phyloP scores from a whole-genome alignment of 2,797 vertebrate species.

The Propithecus perrieri region DNA sequence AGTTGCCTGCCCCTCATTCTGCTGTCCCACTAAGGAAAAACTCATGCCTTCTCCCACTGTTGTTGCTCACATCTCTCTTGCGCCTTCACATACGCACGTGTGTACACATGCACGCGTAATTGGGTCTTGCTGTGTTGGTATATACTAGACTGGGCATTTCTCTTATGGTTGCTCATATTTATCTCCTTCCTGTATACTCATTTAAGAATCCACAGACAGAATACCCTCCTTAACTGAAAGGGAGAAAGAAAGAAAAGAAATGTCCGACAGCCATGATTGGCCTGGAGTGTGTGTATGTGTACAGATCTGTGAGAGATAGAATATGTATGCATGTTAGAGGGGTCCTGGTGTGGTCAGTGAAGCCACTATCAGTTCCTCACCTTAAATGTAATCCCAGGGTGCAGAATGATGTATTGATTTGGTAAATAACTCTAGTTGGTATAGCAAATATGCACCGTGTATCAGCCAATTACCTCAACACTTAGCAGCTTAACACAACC shows the following conservation, averaged over 20 bases:
- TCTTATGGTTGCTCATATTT: background rate
- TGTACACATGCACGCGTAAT: rapidly evolving
- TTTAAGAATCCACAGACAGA: background rate
- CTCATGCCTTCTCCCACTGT: background rate
- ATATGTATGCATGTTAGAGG: background rate
- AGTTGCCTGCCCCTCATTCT: background rate
- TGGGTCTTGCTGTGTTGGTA: background rate
- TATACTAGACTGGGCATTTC: background rate
- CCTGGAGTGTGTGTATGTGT: background rate
- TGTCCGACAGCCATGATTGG: background rate
- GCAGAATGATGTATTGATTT: background rate
- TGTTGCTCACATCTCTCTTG: background rate
- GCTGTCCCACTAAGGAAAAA: background rate
- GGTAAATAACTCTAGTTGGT: background rate
- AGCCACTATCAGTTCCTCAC: background rate
- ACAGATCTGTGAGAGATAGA: background rate
- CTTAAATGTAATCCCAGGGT: background rate
- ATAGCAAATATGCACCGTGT: background rate
- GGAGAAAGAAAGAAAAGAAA: background rate
- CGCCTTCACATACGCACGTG: rapidly evolving
- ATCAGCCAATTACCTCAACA: background rate
- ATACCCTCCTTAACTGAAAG: background rate
- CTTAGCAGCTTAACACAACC: background rate
- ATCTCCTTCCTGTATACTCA: background rate
- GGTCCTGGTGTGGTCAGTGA: background rate